Evolutionary conservation across 2,888 invertebrate species (phyloP).

Genomic region (Leucophora obtusa): DNA sequence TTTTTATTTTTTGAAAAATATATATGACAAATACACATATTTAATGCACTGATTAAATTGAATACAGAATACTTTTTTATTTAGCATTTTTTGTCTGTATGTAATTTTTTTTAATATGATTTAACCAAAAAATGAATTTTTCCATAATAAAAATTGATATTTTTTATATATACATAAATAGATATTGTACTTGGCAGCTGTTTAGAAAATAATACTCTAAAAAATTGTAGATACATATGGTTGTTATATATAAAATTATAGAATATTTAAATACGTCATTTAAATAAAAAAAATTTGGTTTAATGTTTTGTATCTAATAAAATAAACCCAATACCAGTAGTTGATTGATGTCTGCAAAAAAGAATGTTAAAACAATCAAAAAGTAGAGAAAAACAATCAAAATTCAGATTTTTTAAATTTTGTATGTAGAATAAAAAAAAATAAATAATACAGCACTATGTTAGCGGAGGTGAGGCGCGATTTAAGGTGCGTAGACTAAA

Average conservation of each 20-base stretch:
- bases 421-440: slow-evolving; percentile 41
- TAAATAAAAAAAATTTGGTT: slow-evolving; percentile 23
- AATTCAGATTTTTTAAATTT: slow-evolving; percentile 29
- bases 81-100: slow-evolving; percentile 1
- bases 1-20: slow-evolving; percentile 29
- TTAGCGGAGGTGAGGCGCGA: slow-evolving; percentile 75
- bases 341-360: slow-evolving; percentile 30
- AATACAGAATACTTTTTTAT: slow-evolving; percentile 49
- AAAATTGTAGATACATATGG: not conserved
- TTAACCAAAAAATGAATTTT: slow-evolving; percentile 21
- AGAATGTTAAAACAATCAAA: slow-evolving; percentile 19
- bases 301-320: slow-evolving; percentile 12
- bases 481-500: slow-evolving; percentile 72
- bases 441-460: slow-evolving; percentile 62
- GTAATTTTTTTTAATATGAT: slow-evolving; percentile 12
- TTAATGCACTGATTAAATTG: slow-evolving; percentile 62
- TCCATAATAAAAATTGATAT: slow-evolving; percentile 19
- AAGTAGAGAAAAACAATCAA: slow-evolving; percentile 66
- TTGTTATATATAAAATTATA: not conserved
- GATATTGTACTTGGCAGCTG: slow-evolving; percentile 32
- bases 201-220: slow-evolving; percentile 13
- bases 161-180: not conserved
- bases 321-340: slow-evolving; percentile 37
- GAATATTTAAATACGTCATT: slow-evolving; percentile 45
- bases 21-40: slow-evolving; percentile 54